Evolutionary conservation across 2,113 vertebrate genomes (phyloP).

Genomic region (Candoia aspera): DNA sequence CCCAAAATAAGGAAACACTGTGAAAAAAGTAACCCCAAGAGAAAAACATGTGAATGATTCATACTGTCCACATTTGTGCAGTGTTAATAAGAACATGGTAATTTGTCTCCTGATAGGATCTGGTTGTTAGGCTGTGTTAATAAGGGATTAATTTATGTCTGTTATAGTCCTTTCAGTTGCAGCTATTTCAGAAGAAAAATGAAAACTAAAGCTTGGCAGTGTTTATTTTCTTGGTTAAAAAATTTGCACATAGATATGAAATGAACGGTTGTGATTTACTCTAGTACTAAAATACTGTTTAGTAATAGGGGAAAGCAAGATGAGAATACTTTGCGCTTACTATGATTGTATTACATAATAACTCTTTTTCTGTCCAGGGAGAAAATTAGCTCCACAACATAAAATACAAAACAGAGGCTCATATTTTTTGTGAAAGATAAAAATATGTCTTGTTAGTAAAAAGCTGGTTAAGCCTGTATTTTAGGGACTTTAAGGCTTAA

Average conservation of each 20-base stretch:
- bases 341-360: not conserved
- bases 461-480: not conserved
- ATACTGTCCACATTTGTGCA: not conserved
- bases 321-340: not conserved
- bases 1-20: not conserved
- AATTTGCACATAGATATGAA: not conserved
- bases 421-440: not conserved
- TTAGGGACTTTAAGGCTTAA: not conserved
- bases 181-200: not conserved
- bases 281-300: not conserved
- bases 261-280: not conserved
- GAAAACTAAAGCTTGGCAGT: not conserved
- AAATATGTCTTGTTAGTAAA: not conserved
- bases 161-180: not conserved
- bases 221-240: not conserved
- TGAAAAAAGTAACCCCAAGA: conserved; percentile 6
- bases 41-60: conserved; percentile 23
- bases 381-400: not conserved
- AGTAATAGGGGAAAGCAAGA: not conserved
- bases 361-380: not conserved
- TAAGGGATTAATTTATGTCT: not conserved
- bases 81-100: not conserved
- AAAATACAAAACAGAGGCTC: not conserved
- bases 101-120: conserved; percentile 14
- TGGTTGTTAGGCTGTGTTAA: conserved; percentile 25